Base-by-base conservation (phyloP, 2,797 vertebrate species). In the Urocyon cinereoargenteus region DNA sequence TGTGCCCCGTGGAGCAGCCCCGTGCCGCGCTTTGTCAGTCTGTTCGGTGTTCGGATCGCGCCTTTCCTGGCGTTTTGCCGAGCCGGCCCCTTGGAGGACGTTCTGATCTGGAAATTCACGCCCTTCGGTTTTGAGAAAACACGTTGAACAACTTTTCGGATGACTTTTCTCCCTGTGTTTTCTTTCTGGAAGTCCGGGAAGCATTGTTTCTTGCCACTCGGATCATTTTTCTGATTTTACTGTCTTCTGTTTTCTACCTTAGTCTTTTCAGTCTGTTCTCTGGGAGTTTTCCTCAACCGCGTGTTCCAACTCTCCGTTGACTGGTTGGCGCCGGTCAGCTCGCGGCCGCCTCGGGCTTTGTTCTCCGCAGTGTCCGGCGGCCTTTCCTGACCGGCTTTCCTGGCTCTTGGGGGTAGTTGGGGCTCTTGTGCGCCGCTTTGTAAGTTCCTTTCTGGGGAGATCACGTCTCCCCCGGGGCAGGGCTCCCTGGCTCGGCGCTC, bases 1-100 rank as follows among this genome's bases (percentile, higher is more conserved):
- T 82, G 55, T 62, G 8, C 9, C 34, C 36, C 31, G 8, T 24
- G 40, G 77, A 40, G 77, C 2, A 14, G 7, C 40, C 11, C 28
- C 0, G 0, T 1, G 28, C 66, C 0, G 0, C 24, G 18, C 40
- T 11, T 34, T 57, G 9, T 13, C 68, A 3, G 72, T 36, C 24
- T 5, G 5, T 22, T 19, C 72, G 0, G 12, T 31, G 36, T 19
- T 24, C 9, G 61, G 24, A 15, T 72, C 36, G 40, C 18, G 11
- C 57, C 75, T 36, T 64, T 62, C 53, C 53, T 59, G 40, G 40
- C 3, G 0, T 45, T 62, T 64, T 55, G 45, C 49, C 86, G n/a
- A 19, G n/a, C 28, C 55, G 59, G 26, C 16, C 36, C 21, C 64
- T 8, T 8, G 26, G n/a, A 78, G 66, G 22, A 19, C 10, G 15